Conservation (phyloP, 2,888 invertebrate genomes). For the Strigamia transsilvanica region DNA sequence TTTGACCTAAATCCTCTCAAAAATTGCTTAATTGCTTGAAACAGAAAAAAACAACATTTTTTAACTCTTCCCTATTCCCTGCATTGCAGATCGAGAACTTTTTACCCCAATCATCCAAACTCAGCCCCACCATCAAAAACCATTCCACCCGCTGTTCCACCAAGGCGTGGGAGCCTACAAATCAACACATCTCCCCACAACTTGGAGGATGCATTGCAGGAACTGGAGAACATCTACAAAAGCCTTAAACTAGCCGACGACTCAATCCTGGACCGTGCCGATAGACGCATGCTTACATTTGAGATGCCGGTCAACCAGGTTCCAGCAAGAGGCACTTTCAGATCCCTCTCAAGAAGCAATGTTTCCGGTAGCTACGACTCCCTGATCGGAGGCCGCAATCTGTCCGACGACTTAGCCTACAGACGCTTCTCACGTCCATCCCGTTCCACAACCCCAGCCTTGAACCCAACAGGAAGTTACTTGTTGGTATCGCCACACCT, state of each 20-base stretch:
- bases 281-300: conserved; percentile 67
- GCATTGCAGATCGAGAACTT: not conserved
- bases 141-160: conserved; percentile 48
- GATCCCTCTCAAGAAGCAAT: conserved; percentile 55
- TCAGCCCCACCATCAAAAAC: conserved; percentile 8
- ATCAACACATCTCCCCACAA: conserved; percentile 54
- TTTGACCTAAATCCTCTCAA: too few relatives aligned
- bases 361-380: conserved; percentile 54
- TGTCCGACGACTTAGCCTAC: conserved; percentile 83
- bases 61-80: not conserved
- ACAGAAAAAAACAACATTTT: not conserved
- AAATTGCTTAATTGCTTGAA: too few relatives aligned
- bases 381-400: conserved; percentile 68
- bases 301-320: not conserved
- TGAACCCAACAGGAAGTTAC: conserved; percentile 68
- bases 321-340: conserved; percentile 60
- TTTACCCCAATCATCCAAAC: not conserved
- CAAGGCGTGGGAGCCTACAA: conserved; percentile 45
- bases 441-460: not conserved
- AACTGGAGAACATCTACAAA: conserved; percentile 85
- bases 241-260: conserved; percentile 76
- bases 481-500: conserved; percentile 76
- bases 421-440: conserved; percentile 69
- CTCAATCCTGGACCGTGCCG: conserved; percentile 74
- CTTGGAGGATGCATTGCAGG: conserved; percentile 78